Percentiles rank a stretch among this genome's conserved stretches.
These are phyloP conservation scores for Hymenochirus boettgeri DNA, from an alignment of 2,113 vertebrate genomes.

Conservation along the genomic window DNA sequence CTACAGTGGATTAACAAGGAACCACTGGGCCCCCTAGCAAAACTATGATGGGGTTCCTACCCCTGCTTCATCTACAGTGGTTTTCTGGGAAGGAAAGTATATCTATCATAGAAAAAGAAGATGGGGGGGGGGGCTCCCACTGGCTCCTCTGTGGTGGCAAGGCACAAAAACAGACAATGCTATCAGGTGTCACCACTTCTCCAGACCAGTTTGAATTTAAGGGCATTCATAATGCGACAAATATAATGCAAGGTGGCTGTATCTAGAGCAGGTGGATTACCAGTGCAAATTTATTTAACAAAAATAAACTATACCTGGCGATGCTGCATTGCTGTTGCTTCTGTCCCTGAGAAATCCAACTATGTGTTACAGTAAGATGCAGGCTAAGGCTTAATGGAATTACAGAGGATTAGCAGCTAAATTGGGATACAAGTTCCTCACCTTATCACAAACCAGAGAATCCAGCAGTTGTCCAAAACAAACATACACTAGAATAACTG, in stretches of 20 bases:
- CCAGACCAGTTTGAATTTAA: too few relatives aligned
- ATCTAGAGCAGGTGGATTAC: background rate
- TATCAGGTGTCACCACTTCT: too few relatives aligned
- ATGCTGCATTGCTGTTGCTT: constrained; percentile 40
- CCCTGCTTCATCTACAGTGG: too few relatives aligned
- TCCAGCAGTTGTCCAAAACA: background rate
- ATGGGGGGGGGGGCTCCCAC: background rate
- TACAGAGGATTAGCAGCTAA: constrained; percentile 68
- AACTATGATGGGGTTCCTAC: too few relatives aligned
- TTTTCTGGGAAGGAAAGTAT: too few relatives aligned
- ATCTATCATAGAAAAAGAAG: too few relatives aligned
- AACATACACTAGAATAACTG: background rate
- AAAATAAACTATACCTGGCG: constrained; percentile 41
- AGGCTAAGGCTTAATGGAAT: constrained; percentile 58
- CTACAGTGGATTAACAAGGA: too few relatives aligned
- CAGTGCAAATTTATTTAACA: background rate
- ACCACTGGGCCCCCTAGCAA: too few relatives aligned
- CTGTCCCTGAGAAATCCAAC: constrained; percentile 20
- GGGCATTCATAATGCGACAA: too few relatives aligned
- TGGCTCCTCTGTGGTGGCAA: background rate
- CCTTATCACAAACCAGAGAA: constrained; percentile 50
- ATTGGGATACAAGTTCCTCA: constrained; percentile 68
- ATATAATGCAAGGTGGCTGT: background rate
- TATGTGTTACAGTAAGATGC: constrained; percentile 44
- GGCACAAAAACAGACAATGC: background rate